Conservation (phyloP, 2,888 invertebrate genomes). For the Macrosoma leucophasiata region DNA sequence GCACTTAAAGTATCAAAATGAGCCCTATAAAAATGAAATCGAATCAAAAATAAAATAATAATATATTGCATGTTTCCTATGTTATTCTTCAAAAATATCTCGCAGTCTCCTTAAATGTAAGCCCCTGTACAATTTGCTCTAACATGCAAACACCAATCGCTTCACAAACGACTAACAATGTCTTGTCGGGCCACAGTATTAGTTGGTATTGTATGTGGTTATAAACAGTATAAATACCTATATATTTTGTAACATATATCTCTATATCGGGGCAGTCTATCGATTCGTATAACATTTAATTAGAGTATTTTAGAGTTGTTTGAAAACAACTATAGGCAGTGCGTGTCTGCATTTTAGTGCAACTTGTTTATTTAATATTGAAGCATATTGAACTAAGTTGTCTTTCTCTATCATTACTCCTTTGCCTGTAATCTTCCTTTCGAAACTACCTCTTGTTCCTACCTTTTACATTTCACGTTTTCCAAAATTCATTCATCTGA, state of each 20-base stretch:
- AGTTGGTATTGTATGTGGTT: constrained; percentile 73
- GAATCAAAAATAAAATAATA: neutral
- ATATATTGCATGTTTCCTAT: constrained; percentile 45
- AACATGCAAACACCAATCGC: constrained; percentile 78
- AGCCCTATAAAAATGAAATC: constrained; percentile 1
- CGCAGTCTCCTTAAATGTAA: constrained; percentile 20
- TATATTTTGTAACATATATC: constrained; percentile 70
- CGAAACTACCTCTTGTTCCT: no score
- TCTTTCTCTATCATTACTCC: constrained; percentile 22
- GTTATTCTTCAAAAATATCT: constrained; percentile 24
- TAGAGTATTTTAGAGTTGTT: constrained; percentile 51
- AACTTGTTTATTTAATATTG: constrained; percentile 52
- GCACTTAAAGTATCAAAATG: constrained; percentile 8
- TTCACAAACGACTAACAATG: constrained; percentile 74
- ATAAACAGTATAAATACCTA: constrained; percentile 50
- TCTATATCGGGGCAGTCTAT: constrained; percentile 59
- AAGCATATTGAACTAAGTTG: constrained; percentile 71
- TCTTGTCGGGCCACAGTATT: constrained; percentile 69
- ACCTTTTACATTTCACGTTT: no score
- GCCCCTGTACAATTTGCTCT: constrained; percentile 73
- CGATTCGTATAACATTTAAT: constrained; percentile 43
- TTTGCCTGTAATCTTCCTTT: constrained; percentile 3
- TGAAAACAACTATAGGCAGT: constrained; percentile 64
- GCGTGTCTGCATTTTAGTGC: constrained; percentile 78
- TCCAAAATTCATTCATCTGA: no score